Conservation (phyloP, 2,797 vertebrate species). For the Labeo calbasu region DNA sequence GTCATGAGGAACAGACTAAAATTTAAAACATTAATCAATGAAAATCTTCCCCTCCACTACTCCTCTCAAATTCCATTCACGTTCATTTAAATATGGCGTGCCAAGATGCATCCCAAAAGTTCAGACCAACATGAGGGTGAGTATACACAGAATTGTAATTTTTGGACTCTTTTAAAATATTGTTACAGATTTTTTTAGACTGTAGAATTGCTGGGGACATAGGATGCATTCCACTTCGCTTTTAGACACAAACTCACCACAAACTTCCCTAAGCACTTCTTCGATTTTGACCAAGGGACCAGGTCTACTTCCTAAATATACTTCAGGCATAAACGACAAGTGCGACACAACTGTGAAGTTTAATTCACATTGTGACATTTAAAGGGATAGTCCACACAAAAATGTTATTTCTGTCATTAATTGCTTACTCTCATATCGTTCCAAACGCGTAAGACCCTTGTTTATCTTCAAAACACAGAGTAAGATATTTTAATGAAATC, state of each 20-base stretch:
- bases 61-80: background rate
- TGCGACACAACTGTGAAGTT: no score
- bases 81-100: background rate
- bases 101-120: background rate
- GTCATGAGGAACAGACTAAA: background rate
- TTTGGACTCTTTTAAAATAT: background rate
- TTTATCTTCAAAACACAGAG: no score
- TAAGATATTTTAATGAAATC: no score
- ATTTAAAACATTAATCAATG: background rate
- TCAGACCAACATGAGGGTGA: background rate
- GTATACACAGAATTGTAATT: background rate
- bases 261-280: no score
- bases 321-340: no score
- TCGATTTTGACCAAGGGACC: background rate
- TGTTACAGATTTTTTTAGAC: background rate
- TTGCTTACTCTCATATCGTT: no score
- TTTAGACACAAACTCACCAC: no score
- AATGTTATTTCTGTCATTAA: no score
- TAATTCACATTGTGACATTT: no score
- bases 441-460: no score
- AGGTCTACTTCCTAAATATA: no score
- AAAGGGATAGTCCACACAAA: no score
- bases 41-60: background rate
- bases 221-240: background rate
- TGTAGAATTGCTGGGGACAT: background rate